Evolutionary conservation across 2,888 invertebrate genomes (phyloP).

Genomic region (Dasypolia templi): DNA sequence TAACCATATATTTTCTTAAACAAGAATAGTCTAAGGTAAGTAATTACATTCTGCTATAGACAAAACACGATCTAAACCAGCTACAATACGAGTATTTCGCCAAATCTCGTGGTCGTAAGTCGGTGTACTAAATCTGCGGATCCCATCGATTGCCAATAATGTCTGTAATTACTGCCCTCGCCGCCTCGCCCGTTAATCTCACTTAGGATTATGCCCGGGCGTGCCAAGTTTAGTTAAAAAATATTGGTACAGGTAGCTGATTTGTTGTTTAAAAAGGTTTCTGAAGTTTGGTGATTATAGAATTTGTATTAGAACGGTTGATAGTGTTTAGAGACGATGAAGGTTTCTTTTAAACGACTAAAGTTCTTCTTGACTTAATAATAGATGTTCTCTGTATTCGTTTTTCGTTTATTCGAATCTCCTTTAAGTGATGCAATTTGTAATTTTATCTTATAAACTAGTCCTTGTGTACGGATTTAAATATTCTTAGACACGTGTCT

Average conservation of each 20-base stretch:
- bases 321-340: neutral
- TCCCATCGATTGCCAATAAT: constrained; percentile 87
- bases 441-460: neutral
- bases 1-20: neutral
- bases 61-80: constrained; percentile 25
- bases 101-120: constrained; percentile 68
- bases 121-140: constrained; percentile 81
- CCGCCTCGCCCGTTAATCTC: constrained; percentile 78
- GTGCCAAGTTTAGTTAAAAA: constrained; percentile 84
- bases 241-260: constrained; percentile 66
- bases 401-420: neutral
- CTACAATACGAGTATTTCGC: constrained; percentile 45
- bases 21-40: neutral
- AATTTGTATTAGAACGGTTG: constrained; percentile 13
- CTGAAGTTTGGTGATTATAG: constrained; percentile 50
- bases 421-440: neutral
- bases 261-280: constrained; percentile 47
- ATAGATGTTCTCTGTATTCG: too few relatives aligned
- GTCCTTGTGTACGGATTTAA: neutral
- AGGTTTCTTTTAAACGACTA: neutral
- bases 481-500: neutral
- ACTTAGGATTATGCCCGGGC: constrained; percentile 71
- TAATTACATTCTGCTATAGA: constrained; percentile 19
- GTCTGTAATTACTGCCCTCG: constrained; percentile 84
- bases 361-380: neutral